phyloP scores from a whole-genome alignment of 2,888 invertebrate species.

The Phania funesta region DNA sequence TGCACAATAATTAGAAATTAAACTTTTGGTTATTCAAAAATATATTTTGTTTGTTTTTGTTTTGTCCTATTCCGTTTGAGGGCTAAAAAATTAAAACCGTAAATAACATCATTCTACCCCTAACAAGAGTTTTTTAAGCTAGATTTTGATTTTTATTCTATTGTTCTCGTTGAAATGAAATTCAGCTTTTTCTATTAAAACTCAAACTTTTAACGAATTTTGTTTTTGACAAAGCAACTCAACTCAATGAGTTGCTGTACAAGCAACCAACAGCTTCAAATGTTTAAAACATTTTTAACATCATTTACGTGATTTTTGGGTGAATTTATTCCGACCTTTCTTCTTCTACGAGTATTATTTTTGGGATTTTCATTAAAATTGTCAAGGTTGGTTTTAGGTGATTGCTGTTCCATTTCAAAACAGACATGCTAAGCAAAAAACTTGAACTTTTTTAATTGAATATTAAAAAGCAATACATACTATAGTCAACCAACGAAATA shows the following conservation, averaged over 20 bases:
- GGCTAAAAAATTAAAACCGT: slow-evolving; percentile 18
- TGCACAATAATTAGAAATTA: no score
- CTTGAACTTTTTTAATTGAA: slow-evolving; percentile 40
- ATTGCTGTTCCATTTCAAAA: slow-evolving; percentile 22
- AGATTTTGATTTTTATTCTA: slow-evolving; percentile 43
- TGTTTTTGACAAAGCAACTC: slow-evolving; percentile 63
- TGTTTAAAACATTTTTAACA: slow-evolving; percentile 21
- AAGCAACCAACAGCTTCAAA: slow-evolving; percentile 41
- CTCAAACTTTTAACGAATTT: slow-evolving; percentile 63
- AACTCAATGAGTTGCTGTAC: slow-evolving; percentile 43
- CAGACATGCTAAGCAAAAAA: slow-evolving; percentile 23
- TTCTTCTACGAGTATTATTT: slow-evolving; percentile 10
- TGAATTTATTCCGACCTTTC: slow-evolving; percentile 6
- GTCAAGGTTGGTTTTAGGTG: slow-evolving; percentile 45
- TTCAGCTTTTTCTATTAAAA: slow-evolving; percentile 35
- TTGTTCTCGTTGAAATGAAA: slow-evolving; percentile 50
- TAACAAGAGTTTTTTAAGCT: slow-evolving; percentile 34
- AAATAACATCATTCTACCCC: slow-evolving; percentile 1
- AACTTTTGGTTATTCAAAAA: not conserved
- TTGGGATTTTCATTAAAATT: slow-evolving; percentile 41
- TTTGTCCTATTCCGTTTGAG: not conserved
- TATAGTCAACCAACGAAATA: not conserved
- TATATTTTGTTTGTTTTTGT: not conserved
- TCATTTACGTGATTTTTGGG: slow-evolving; percentile 20
- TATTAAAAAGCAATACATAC: slow-evolving; percentile 4